Evolutionary conservation across 2,797 vertebrate genomes (phyloP), one percentile per base, ranked within the genome.

Genomic region (Neomorphus geoffroyi): DNA sequence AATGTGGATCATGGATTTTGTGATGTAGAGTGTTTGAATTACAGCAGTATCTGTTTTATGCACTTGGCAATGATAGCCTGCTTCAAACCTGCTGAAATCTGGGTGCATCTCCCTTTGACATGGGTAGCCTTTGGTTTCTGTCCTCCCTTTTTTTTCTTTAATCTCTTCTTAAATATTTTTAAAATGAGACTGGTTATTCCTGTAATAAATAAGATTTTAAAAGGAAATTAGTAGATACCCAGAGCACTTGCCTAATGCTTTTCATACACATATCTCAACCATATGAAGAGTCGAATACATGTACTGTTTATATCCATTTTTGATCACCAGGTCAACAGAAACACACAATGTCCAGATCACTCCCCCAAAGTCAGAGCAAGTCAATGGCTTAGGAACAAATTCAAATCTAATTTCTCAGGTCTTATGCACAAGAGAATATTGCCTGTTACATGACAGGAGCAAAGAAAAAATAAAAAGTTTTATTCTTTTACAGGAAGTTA

Each of bases 401-500:
- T 41, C 10, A 80, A 46, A 9, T 46, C 46, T 75, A 46, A 65
- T 79, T 77, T 78, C 23, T 17, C 51, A 64, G 30, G 56, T 41
- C 46, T 48, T 80, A 78, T 43, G 19, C 56, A 43, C 24, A 67
- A 54, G 5, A 72, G 10, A 72, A 78, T 56, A 7, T 41, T 78
- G 24, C 7, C 11, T 79, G 78, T 90, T 60, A 58, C 8, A 51
- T 32, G 24, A 94, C 96, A 95, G 41, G 28, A 71, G 9, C 77
- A 92, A 90, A 91, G 80, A 70, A 43, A 72, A 37, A 62, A 0
- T 53, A 43, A 72, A 37, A 62, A 0, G 1, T 80, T 88, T 86
- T 80, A 87, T 94, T 96, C 88, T 80, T 96, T 97, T 96, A 94
- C 41, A 21, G 71, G 22, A 71, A 58, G 30, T 22, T 92, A 93